Conservation (phyloP, 2,113 vertebrate genomes). For the Campylomormyrus numenius region DNA sequence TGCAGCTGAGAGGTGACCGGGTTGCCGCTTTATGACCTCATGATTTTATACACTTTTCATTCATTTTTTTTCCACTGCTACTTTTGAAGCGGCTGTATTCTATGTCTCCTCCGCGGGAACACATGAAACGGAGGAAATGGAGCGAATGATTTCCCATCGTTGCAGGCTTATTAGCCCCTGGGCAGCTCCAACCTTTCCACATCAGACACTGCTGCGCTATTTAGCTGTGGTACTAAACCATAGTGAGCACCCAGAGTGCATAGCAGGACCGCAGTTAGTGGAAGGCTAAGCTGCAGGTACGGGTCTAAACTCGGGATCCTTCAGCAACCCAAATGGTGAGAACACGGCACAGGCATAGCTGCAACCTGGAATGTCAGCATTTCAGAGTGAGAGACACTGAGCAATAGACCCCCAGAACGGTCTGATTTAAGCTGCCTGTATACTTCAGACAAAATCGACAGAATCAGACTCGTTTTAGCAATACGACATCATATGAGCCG, state of each 20-base stretch:
- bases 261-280: not conserved
- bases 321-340: not conserved
- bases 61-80: not conserved
- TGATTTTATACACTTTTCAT: slow-evolving; percentile 12
- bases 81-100: not conserved
- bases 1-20: slow-evolving; percentile 57
- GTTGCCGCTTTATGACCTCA: slow-evolving; percentile 32
- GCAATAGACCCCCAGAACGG: not conserved
- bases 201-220: not conserved
- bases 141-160: not conserved
- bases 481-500: not conserved
- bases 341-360: not conserved
- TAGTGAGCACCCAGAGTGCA: not conserved
- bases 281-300: not conserved
- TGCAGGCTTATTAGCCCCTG: not conserved
- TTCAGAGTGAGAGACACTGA: not conserved
- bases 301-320: not conserved
- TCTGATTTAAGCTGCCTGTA: not conserved
- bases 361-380: not conserved
- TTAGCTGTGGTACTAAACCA: not conserved
- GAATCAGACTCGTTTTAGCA: not conserved
- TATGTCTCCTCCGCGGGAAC: not conserved
- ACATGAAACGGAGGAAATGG: not conserved
- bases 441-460: not conserved
- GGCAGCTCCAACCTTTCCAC: not conserved